A percentile compares a stretch with the other conserved stretches of the same genome.
phyloP scores from a whole-genome alignment of 1,140 invertebrate species.

The Drosophila erecta region DNA sequence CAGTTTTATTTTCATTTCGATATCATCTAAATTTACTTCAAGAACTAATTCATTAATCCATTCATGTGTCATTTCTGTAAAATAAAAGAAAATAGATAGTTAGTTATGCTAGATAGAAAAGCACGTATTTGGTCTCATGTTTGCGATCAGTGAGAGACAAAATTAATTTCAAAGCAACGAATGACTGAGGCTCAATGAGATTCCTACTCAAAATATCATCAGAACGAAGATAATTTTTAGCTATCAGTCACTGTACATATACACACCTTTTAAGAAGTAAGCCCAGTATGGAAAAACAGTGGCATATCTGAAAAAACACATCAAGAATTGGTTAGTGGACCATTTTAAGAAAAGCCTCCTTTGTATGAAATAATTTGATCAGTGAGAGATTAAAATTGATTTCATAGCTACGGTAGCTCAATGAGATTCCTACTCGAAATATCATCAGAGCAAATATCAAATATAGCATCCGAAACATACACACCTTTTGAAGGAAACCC shows the following conservation, averaged over 20 bases:
- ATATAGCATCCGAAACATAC: conserved; percentile 14
- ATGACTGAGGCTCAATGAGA: conserved; percentile 86
- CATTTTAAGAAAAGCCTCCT: background rate
- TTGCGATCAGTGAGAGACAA: conserved; percentile 56
- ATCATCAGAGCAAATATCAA: conserved; percentile 55
- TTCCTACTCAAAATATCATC: conserved; percentile 85
- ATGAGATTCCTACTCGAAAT: conserved; percentile 87
- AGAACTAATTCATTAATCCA: background rate
- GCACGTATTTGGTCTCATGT: background rate
- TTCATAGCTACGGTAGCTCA: conserved; percentile 85
- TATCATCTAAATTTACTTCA: background rate
- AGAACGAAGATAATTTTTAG: background rate
- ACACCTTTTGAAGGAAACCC: conserved; percentile 32
- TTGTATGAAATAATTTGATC: conserved; percentile 5
- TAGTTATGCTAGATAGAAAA: no score
- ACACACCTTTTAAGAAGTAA: conserved; percentile 43
- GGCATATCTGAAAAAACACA: conserved; percentile 27
- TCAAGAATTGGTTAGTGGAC: conserved; percentile 19
- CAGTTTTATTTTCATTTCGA: background rate
- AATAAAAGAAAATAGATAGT: conserved; percentile 2
- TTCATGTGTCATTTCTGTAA: conserved; percentile 1
- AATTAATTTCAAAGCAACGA: conserved; percentile 80
- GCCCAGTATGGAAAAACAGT: no score
- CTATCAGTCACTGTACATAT: background rate
- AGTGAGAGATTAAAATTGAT: conserved; percentile 56